Conservation (phyloP, 1,140 invertebrate genomes). For the Fragariocoptes setiger region DNA sequence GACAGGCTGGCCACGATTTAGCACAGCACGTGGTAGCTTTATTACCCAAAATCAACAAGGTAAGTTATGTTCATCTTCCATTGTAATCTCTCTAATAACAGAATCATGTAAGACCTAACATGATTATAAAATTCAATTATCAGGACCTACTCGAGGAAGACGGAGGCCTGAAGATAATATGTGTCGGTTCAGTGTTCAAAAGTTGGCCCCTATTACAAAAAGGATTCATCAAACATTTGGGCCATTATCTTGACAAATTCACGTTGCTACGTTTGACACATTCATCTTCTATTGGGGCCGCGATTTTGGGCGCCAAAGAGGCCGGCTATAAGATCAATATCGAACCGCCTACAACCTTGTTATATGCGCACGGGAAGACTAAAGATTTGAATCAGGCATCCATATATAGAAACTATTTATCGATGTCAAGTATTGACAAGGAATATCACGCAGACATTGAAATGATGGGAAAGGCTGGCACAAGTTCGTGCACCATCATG, state of each 20-base stretch:
- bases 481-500: no score
- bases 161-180: conserved; percentile 44
- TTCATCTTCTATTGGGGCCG: conserved; percentile 34
- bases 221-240: conserved; percentile 17
- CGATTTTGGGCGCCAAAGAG: conserved; percentile 33
- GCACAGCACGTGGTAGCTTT: conserved; percentile 38
- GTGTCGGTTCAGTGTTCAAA: conserved; percentile 80
- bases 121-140: no score
- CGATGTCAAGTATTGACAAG: no score
- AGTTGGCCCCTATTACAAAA: conserved; percentile 48
- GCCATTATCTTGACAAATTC: conserved; percentile 20
- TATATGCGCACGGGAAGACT: background rate
- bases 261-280: conserved; percentile 29
- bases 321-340: conserved; percentile 19
- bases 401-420: no score
- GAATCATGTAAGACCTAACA: no score
- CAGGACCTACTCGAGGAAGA: no score
- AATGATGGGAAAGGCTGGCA: no score
- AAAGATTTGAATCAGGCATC: no score
- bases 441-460: no score
- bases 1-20: conserved; percentile 35
- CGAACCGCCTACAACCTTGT: conserved; percentile 15
- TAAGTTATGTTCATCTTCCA: no score
- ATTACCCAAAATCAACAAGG: conserved; percentile 28
- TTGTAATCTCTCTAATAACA: no score